Conservation (phyloP, 2,113 vertebrate species). For the Sinocyclocheilus maitianheensis region DNA sequence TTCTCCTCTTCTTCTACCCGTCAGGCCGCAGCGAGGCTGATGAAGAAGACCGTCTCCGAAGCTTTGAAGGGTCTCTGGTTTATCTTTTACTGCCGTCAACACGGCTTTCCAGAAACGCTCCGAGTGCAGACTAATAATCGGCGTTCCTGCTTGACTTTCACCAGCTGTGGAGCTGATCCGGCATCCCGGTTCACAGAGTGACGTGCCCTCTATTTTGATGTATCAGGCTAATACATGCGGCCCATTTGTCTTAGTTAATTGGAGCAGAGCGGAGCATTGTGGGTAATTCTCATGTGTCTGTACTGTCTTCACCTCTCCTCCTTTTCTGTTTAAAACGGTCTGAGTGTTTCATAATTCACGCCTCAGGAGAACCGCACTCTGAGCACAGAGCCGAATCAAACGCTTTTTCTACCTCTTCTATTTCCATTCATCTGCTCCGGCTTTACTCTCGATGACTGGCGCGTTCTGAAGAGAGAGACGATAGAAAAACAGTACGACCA, state of each 20-base stretch:
- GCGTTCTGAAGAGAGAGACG: not conserved
- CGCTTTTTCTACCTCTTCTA: not conserved
- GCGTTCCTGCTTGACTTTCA: conserved; percentile 16
- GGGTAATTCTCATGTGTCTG: conserved; percentile 6
- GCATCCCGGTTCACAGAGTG: conserved; percentile 3
- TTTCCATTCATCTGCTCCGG: not conserved
- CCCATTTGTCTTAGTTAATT: conserved; percentile 41
- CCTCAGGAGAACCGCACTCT: not conserved
- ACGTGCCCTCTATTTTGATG: conserved; percentile 28
- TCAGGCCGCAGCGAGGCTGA: conserved; percentile 35
- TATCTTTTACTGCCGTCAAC: conserved; percentile 6
- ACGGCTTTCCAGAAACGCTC: not conserved
- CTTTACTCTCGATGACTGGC: not conserved
- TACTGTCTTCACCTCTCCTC: conserved; percentile 33
- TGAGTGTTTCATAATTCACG: conserved; percentile 27
- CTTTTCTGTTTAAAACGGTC: conserved; percentile 21
- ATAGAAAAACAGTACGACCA: not conserved
- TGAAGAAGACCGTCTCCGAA: conserved; percentile 8
- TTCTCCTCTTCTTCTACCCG: conserved; percentile 26
- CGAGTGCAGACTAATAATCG: not conserved
- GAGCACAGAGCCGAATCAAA: conserved; percentile 26
- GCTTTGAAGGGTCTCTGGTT: conserved; percentile 47
- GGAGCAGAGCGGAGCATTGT: conserved; percentile 2
- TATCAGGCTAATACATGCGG: conserved; percentile 28
- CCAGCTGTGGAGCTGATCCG: not conserved